These are phyloP conservation scores for Hermetia illucens DNA, from an alignment of 1,140 invertebrate genomes.

Conservation along the genomic window DNA sequence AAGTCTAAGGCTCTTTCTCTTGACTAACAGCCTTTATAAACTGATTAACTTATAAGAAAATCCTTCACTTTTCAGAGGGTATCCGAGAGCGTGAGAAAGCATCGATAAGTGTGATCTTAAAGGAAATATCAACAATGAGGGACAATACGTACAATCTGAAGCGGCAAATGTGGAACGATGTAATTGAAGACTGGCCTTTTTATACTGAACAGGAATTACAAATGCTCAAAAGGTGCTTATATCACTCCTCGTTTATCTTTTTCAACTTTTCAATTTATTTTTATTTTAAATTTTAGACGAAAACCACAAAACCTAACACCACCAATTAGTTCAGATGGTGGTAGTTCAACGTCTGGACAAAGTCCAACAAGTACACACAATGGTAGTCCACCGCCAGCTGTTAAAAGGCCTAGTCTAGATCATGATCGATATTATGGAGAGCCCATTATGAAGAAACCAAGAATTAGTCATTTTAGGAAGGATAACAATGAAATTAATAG, in stretches of 20 bases:
- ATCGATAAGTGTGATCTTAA: conserved; percentile 56
- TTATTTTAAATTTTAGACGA: conserved; percentile 36
- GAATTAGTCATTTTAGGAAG: conserved; percentile 65
- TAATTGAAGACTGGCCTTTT: conserved; percentile 87
- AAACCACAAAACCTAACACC: conserved; percentile 81
- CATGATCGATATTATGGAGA: conserved; percentile 33
- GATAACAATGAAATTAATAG: conserved; percentile 8
- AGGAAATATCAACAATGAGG: conserved; percentile 60
- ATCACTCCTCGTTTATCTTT: conserved; percentile 9
- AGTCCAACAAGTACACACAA: conserved; percentile 54
- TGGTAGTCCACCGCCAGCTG: conserved; percentile 42
- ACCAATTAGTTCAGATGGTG: conserved; percentile 66
- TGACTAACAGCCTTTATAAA: too few relatives aligned
- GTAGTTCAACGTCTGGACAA: conserved; percentile 39
- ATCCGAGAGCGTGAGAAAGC: conserved; percentile 68
- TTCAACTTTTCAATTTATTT: conserved; percentile 5
- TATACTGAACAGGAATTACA: conserved; percentile 79
- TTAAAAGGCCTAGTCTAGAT: conserved; percentile 21
- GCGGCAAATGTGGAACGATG: conserved; percentile 78
- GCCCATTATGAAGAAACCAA: conserved; percentile 56
- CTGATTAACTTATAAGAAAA: conserved; percentile 4
- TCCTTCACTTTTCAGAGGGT: conserved; percentile 53
- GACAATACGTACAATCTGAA: conserved; percentile 80
- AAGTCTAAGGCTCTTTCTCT: too few relatives aligned
- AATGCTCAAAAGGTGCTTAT: conserved; percentile 58